Evolutionary conservation across 2,888 invertebrate species (phyloP).

Genomic region (Odontocolon sp.): DNA sequence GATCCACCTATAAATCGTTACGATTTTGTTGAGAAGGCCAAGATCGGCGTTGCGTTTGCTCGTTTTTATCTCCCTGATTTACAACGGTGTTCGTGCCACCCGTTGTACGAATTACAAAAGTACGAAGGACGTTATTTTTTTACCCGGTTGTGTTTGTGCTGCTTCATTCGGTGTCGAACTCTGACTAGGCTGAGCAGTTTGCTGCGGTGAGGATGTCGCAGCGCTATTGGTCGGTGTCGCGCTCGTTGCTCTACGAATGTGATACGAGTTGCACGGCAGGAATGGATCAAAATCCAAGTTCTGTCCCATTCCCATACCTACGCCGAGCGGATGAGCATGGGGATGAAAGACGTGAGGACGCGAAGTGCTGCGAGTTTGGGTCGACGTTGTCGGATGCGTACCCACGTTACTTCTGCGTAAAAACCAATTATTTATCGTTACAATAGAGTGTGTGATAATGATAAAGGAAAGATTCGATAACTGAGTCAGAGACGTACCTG

Average conservation of each 20-base stretch:
- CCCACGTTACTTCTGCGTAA: conserved; percentile 83
- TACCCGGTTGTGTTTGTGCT: conserved; percentile 70
- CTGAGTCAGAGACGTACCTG: conserved; percentile 65
- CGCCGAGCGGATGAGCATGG: conserved; percentile 83
- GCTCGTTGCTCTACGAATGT: conserved; percentile 81
- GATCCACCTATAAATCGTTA: conserved; percentile 56
- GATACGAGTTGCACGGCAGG: conserved; percentile 88
- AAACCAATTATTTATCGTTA: background rate
- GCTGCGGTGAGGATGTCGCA: conserved; percentile 66
- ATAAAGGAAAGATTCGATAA: background rate
- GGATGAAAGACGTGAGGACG: conserved; percentile 86
- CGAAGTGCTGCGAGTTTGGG: conserved; percentile 86
- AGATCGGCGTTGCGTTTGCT: no score
- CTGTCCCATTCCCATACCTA: conserved; percentile 70
- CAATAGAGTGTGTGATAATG: background rate
- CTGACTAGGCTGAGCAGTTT: conserved; percentile 68
- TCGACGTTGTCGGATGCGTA: conserved; percentile 87
- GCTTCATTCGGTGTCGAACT: conserved; percentile 81
- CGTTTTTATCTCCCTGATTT: background rate
- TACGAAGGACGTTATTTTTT: no score
- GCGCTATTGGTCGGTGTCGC: conserved; percentile 63
- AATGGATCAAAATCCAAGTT: conserved; percentile 84
- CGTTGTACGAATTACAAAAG: no score
- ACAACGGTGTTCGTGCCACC: background rate
- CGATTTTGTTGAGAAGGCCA: background rate